phyloP scores from a whole-genome alignment of 2,797 vertebrate genomes.

The Pelodytes ibericus region DNA sequence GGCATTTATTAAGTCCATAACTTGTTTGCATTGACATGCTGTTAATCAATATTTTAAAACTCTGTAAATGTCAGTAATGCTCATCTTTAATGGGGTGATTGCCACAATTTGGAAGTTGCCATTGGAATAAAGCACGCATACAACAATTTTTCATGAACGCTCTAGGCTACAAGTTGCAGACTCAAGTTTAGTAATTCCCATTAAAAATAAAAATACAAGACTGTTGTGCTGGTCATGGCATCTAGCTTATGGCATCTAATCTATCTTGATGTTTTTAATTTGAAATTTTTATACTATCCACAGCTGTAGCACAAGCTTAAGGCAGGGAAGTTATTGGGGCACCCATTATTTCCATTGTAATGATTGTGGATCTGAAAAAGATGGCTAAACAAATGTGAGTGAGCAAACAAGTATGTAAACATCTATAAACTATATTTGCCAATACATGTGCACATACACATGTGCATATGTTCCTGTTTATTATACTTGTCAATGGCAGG shows the following conservation, averaged over 20 bases:
- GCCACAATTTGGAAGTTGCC: conserved; percentile 68
- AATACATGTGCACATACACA: no score
- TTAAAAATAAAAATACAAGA: conserved; percentile 56
- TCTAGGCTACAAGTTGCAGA: conserved; percentile 73
- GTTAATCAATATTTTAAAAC: conserved; percentile 72
- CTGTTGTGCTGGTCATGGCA: not conserved
- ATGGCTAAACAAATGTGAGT: no score
- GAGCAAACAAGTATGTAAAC: no score
- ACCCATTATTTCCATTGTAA: no score
- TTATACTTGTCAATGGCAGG: no score
- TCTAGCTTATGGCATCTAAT: not conserved
- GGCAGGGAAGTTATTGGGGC: no score
- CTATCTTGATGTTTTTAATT: not conserved
- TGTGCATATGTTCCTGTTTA: no score
- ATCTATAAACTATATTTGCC: no score
- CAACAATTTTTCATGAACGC: conserved; percentile 62
- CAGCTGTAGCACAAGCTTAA: not conserved
- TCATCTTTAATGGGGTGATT: conserved; percentile 66
- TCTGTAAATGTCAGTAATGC: conserved; percentile 68
- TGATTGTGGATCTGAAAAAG: no score
- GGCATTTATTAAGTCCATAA: conserved; percentile 74
- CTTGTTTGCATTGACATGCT: conserved; percentile 70
- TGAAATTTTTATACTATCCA: not conserved
- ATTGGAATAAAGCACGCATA: conserved; percentile 66
- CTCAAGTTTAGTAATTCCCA: conserved; percentile 60